phyloP scores from a whole-genome alignment of 1,140 invertebrate species.

The Drosophila suzukii region DNA sequence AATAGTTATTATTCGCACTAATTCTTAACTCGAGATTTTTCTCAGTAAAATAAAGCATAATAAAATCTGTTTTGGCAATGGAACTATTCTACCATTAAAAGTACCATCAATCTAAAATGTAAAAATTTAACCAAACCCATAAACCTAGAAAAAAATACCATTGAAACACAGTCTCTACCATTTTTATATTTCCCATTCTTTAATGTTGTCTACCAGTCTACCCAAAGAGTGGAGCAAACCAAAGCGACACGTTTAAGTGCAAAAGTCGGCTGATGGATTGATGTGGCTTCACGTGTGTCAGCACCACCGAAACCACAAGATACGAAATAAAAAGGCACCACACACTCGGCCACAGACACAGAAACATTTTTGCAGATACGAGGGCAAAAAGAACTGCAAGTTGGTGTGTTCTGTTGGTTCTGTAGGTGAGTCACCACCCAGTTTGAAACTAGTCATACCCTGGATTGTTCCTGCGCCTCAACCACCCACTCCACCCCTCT shows the following conservation, averaged over 20 bases:
- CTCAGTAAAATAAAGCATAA: too few species aligned
- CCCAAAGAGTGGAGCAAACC: neutral
- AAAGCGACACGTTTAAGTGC: slow-evolving; percentile 41
- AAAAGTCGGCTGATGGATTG: slow-evolving; percentile 56
- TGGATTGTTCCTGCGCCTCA: slow-evolving; percentile 7
- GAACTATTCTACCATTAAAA: too few species aligned
- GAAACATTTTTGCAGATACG: slow-evolving; percentile 7
- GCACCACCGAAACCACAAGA: slow-evolving; percentile 33
- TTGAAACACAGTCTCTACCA: too few species aligned
- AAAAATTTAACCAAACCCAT: neutral
- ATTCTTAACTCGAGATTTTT: neutral
- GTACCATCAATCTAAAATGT: too few species aligned
- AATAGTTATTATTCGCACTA: neutral
- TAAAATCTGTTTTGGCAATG: too few species aligned
- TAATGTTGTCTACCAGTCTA: neutral
- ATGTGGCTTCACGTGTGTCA: slow-evolving; percentile 63
- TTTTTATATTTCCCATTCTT: neutral
- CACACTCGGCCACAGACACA: slow-evolving; percentile 3
- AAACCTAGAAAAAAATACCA: neutral
- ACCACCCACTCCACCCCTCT: neutral
- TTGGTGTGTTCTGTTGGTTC: slow-evolving; percentile 19
- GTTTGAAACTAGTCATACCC: slow-evolving; percentile 39
- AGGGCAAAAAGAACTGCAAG: slow-evolving; percentile 33
- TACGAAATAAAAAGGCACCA: slow-evolving; percentile 15
- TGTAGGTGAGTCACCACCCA: slow-evolving; percentile 35